Evolutionary conservation across 2,113 vertebrate species (phyloP).

Genomic region (Centropus unirufus): DNA sequence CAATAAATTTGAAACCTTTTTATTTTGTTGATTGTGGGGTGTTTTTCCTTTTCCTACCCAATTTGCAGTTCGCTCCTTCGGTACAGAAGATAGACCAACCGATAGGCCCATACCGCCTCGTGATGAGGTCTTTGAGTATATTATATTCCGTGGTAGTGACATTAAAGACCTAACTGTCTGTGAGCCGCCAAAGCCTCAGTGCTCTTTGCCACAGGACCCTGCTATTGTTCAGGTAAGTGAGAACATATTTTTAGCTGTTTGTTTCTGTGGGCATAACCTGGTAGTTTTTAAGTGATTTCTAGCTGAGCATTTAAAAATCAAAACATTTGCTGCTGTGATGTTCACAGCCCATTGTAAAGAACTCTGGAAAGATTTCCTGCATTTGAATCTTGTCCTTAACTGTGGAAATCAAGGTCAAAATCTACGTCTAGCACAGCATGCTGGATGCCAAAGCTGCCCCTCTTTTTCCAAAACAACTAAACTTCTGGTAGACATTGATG

Average conservation of each 20-base stretch:
- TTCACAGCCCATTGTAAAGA: not conserved
- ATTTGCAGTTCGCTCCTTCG: slow-evolving; percentile 90
- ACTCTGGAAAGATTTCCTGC: not conserved
- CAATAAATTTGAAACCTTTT: not conserved
- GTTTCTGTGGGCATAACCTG: not conserved
- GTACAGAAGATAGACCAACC: slow-evolving; percentile 95
- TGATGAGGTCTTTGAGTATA: slow-evolving; percentile 97
- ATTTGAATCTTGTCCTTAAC: not conserved
- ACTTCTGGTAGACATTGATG: not conserved
- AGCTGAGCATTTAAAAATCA: not conserved
- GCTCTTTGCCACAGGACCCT: slow-evolving; percentile 93
- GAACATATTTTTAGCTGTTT: not conserved
- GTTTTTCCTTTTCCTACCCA: not conserved
- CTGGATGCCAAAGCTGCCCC: not conserved
- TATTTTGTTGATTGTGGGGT: not conserved
- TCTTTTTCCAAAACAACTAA: not conserved
- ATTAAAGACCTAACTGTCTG: slow-evolving; percentile 98
- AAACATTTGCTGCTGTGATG: not conserved
- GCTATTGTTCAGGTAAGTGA: slow-evolving; percentile 93
- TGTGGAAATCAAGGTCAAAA: not conserved
- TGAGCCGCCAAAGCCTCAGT: slow-evolving; percentile 94
- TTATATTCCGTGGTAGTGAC: slow-evolving; percentile 96
- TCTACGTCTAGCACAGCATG: not conserved
- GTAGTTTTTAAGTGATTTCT: not conserved
- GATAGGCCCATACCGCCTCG: slow-evolving; percentile 95